Conservation (phyloP, 2,113 vertebrate species). For the Strix uralensis region DNA sequence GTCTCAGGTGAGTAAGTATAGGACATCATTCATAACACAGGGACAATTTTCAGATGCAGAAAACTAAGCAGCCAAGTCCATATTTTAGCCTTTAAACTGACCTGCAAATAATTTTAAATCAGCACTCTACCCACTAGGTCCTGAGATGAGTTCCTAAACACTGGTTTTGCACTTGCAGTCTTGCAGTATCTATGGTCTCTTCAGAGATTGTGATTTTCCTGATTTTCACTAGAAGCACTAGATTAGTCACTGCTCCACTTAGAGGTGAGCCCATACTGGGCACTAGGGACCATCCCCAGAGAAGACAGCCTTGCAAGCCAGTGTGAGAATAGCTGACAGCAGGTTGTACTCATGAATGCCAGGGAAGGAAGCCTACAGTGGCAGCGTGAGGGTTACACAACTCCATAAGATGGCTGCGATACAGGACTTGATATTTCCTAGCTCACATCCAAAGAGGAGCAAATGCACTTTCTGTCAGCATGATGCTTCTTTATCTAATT, state of each 20-base stretch:
- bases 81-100: not conserved
- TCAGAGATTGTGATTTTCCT: not conserved
- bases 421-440: not conserved
- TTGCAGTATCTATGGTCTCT: not conserved
- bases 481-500: not conserved
- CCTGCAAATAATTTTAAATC: not conserved
- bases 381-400: not conserved
- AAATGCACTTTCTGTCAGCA: not conserved
- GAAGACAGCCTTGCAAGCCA: fast-evolving
- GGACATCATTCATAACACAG: not conserved
- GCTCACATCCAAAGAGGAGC: not conserved
- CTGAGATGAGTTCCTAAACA: not conserved
- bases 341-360: not conserved
- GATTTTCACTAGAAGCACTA: not conserved
- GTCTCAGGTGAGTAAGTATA: not conserved
- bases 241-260: not conserved
- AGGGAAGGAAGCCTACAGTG: not conserved
- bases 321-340: not conserved
- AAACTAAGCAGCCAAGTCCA: not conserved
- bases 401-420: fast-evolving
- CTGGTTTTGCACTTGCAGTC: not conserved
- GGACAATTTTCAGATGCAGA: not conserved
- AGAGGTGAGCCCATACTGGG: not conserved
- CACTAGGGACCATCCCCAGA: not conserved
- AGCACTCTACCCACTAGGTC: not conserved